Evolutionary conservation across 2,888 invertebrate genomes (phyloP), one percentile per base, ranked within the genome.

Genomic region (Pogonocherus hispidulus): DNA sequence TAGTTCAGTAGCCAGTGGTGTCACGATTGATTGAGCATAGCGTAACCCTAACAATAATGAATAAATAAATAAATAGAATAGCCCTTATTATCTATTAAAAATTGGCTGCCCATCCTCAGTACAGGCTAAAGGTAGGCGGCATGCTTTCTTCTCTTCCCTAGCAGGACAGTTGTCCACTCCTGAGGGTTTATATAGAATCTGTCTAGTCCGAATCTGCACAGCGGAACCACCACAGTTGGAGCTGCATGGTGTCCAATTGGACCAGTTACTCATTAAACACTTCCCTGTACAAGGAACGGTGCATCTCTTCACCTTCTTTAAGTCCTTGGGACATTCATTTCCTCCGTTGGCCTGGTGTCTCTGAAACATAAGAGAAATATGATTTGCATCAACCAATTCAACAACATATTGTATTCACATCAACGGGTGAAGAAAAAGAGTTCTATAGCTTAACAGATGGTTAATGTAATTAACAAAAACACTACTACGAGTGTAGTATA

Each of bases 241-340:
- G 0, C 90, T 90, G 80, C 93, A 93, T 0, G 91, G 89, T 2
- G 91, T 89, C 88, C 88, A 89, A 1, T 83, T 80, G n/a, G 85
- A 83, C 89, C 89, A 89, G 1, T 84, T 82, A 2, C 72, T 1
- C 54, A 88, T 86, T 44, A 84, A 72, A 72, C 89, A 89, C 69
- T 88, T 86, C 1, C 79, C 18, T 41, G 37, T 19, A 44, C 72
- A 72, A 2, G 56, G 49, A n/a, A 62, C 18, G 5, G 18, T 6
- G 73, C 87, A 87, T 70, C 76, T 78, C 69, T 80, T 83, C 23
- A 78, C 80, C 72, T 84, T 85, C 9, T 86, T 81, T 67, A 89
- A 74, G 72, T 86, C 86, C 68, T 85, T 86, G 1, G 89, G 88
- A 73, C 90, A 90, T 0, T 85, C 81, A 59, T 85, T 86, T 1